These are phyloP conservation scores for Columbina picui DNA, from an alignment of 2,113 vertebrate species.

Conservation along the genomic window DNA sequence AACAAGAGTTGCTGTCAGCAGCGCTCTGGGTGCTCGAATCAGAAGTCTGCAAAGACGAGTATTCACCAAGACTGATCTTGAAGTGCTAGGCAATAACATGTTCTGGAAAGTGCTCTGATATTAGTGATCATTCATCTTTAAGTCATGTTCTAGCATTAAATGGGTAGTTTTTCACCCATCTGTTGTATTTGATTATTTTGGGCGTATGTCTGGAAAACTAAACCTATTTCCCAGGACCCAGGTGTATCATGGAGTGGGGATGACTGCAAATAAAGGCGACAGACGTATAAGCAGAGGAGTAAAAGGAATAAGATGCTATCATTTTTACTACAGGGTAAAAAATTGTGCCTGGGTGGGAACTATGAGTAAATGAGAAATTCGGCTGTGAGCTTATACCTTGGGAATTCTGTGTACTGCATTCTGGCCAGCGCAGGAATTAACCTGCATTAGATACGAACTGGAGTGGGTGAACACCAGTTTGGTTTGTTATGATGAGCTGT, in stretches of 20 bases:
- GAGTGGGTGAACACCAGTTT: neutral
- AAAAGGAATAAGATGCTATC: neutral
- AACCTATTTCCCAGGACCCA: neutral
- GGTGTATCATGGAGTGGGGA: neutral
- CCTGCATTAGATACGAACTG: neutral
- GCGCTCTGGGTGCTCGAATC: neutral
- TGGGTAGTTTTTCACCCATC: neutral
- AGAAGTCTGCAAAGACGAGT: neutral
- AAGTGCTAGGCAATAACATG: rapidly evolving
- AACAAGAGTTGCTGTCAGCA: neutral
- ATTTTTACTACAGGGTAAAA: neutral
- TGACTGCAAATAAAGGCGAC: neutral
- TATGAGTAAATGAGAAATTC: neutral
- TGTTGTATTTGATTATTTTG: neutral
- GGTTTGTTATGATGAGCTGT: neutral
- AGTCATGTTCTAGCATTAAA: neutral
- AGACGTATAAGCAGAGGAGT: neutral
- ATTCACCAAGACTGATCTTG: neutral
- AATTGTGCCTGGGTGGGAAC: neutral
- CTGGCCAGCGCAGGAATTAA: neutral
- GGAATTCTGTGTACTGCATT: neutral
- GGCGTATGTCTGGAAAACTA: neutral
- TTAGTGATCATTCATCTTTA: neutral
- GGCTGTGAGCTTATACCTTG: neutral
- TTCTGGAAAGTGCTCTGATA: neutral